These are phyloP conservation scores for Callithrix jacchus DNA, from an alignment of 2,113 vertebrate species.

Conservation along the genomic window DNA sequence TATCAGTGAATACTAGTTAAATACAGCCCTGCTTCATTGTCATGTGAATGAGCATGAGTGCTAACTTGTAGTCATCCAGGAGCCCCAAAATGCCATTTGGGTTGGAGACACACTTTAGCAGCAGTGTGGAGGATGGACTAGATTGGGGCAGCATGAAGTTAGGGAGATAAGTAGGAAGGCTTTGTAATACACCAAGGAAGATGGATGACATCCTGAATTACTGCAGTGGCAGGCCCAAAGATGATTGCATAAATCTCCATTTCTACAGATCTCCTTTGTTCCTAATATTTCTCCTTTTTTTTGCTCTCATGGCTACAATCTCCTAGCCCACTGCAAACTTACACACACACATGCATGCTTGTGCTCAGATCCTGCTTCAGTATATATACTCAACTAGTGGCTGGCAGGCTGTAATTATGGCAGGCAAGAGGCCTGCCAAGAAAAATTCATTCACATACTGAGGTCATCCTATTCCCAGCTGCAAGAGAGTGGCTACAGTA, in stretches of 20 bases:
- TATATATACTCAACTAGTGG: constrained; percentile 4
- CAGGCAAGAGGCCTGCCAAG: constrained; percentile 16
- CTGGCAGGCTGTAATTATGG: constrained; percentile 41
- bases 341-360: background rate
- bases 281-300: background rate
- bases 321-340: background rate
- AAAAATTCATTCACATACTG: constrained; percentile 56
- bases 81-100: background rate
- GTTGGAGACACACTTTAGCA: background rate
- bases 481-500: background rate
- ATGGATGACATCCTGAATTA: background rate
- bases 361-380: constrained; percentile 23
- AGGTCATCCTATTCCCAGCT: constrained; percentile 54
- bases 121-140: background rate
- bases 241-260: background rate
- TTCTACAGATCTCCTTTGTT: constrained; percentile 25
- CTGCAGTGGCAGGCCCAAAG: background rate
- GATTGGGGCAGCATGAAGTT: background rate
- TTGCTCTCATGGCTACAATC: background rate
- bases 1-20: background rate
- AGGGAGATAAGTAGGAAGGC: background rate
- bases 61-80: background rate
- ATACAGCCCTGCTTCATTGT: background rate
- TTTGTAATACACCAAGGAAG: constrained; percentile 30
- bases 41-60: constrained; percentile 14